Conservation (phyloP, 1,140 invertebrate species). For the Grapholita molesta region DNA sequence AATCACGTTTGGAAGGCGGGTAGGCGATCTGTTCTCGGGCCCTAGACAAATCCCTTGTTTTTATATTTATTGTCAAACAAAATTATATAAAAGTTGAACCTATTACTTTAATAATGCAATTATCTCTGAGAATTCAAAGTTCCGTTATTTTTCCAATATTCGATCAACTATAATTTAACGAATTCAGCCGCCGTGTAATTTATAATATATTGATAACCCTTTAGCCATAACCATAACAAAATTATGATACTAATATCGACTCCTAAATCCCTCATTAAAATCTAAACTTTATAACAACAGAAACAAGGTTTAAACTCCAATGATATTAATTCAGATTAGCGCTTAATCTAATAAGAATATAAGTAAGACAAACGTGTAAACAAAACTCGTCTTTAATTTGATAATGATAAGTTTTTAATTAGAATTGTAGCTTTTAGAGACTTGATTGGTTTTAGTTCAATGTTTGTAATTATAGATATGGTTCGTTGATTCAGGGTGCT, state of each 20-base stretch:
- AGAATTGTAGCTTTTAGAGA: neutral
- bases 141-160: neutral
- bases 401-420: neutral
- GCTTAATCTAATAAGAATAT: neutral
- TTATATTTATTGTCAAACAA: neutral
- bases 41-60: too few species aligned
- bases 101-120: neutral
- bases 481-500: neutral
- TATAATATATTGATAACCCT: constrained; percentile 8
- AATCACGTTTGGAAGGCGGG: too few species aligned
- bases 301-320: neutral
- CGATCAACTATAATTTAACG: constrained; percentile 5
- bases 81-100: neutral
- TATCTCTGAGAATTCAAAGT: neutral
- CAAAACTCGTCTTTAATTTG: neutral
- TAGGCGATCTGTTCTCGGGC: too few species aligned
- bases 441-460: neutral
- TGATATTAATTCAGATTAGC: neutral
- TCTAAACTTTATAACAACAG: neutral
- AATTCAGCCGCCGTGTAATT: neutral
- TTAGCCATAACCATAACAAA: neutral
- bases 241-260: neutral
- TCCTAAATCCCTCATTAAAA: too few species aligned
- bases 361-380: neutral
- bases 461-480: neutral